Evolutionary conservation across 2,888 invertebrate genomes (phyloP), one percentile per base, ranked within the genome.

Genomic region (Spilosoma lubricipeda): DNA sequence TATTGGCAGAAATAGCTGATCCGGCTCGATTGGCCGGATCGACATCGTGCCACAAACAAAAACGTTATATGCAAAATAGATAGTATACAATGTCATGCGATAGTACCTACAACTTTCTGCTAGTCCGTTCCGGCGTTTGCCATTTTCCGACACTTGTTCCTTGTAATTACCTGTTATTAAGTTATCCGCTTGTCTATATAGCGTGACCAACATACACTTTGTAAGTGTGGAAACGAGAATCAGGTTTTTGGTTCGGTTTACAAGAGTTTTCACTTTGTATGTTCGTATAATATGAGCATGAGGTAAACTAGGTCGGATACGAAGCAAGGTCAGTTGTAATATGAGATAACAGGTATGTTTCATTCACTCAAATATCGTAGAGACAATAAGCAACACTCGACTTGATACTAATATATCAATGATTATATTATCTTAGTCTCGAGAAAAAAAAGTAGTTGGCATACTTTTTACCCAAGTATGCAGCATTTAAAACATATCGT

Each of bases 71-170:
- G n/a, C 23, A 39, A 33, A 66, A 23, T 66, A 33, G 13, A 66
- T n/a, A 39, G 65, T 23, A 36, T 13, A 27, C 36, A 13, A 66
- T 39, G 45, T 33, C 45, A 45, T 70, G 59, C 27, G 33, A 70
- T 30, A 18, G 5, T 30, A 45, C n/a, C n/a, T n/a, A n/a, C 23
- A 30, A 39, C 20, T 3, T 70, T 42, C 33, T 52, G 33, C 42
- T 39, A 33, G 11, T 65, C 30, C 33, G 79, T 89, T 90, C 90
- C 90, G 88, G 81, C 82, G 89, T 87, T 88, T 87, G 86, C 85
- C 82, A 83, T 83, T 87, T 90, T 88, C 90, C 88, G 90, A 88
- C 89, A 82, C 78, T 76, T 85, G 88, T 92, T 92, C 91, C 90
- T 90, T 80, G 88, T 88, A 90, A 91, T 93, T 91, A 87, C 73